Evolutionary conservation across 1,140 invertebrate species (phyloP).

Genomic region (Xylocopa sonorina): DNA sequence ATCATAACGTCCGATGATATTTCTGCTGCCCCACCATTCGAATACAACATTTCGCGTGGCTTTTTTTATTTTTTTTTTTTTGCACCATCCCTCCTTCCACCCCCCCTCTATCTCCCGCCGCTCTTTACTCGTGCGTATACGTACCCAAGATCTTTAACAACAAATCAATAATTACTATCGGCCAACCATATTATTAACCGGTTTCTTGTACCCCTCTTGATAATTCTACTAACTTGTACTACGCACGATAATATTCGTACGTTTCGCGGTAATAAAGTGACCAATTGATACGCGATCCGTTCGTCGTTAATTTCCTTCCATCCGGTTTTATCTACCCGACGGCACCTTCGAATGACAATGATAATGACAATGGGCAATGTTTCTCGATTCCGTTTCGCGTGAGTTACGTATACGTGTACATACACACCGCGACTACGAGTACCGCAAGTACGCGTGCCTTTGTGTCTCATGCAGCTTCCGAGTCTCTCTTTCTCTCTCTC

Average conservation of each 20-base stretch:
- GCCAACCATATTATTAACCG: conserved; percentile 3
- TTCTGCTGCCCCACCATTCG: conserved; percentile 40
- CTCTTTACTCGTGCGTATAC: conserved; percentile 21
- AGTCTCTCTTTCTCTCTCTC: conserved; percentile 56
- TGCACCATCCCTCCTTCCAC: conserved; percentile 2
- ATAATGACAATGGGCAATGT: conserved; percentile 60
- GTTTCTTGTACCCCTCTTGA: conserved; percentile 30
- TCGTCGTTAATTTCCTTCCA: neutral
- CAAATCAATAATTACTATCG: conserved; percentile 61
- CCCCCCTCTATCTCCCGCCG: neutral
- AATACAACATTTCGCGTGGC: conserved; percentile 71
- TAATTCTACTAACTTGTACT: conserved; percentile 68
- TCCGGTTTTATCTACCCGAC: neutral
- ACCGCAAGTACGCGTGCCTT: neutral
- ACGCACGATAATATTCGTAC: conserved; percentile 38
- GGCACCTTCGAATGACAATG: conserved; percentile 54
- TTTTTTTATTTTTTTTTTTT: conserved; percentile 6
- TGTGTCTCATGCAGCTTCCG: neutral
- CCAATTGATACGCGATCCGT: conserved; percentile 63
- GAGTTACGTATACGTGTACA: neutral
- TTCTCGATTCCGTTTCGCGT: conserved; percentile 20
- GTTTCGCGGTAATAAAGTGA: conserved; percentile 69
- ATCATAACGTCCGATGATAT: conserved; percentile 33
- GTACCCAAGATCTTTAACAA: conserved; percentile 62
- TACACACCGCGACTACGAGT: too few relatives aligned